Conservation (phyloP, 2,797 vertebrate genomes). For the Chloroceryle amazona region DNA sequence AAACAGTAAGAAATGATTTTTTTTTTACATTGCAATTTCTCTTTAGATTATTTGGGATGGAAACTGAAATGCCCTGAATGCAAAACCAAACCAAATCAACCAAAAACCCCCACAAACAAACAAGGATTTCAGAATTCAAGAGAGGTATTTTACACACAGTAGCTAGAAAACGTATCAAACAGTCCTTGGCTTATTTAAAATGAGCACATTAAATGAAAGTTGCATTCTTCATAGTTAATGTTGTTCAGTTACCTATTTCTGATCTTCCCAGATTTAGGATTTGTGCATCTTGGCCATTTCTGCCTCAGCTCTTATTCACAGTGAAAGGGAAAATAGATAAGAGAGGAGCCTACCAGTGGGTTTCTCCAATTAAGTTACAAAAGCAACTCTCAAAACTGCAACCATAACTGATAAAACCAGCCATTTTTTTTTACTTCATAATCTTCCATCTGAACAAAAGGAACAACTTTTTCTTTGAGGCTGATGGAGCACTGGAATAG, state of each 20-base stretch:
- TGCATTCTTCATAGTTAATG: background rate
- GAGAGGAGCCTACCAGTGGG: background rate
- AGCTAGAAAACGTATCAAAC: background rate
- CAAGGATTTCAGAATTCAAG: background rate
- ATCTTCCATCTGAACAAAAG: background rate
- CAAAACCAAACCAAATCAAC: background rate
- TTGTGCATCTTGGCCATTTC: background rate
- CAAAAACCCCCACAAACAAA: background rate
- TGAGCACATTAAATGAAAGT: background rate
- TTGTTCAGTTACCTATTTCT: background rate
- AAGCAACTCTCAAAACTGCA: background rate
- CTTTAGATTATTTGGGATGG: conserved; percentile 29
- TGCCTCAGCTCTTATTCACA: background rate
- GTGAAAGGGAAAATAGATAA: background rate
- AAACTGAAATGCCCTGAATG: conserved; percentile 24
- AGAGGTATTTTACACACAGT: background rate
- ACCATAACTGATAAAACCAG: background rate
- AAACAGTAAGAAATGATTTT: background rate
- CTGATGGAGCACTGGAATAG: background rate
- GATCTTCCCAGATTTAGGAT: background rate
- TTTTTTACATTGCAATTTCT: background rate
- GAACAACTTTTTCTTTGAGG: background rate
- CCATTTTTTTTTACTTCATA: background rate
- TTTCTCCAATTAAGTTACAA: background rate
- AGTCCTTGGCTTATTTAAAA: background rate